A percentile compares a stretch with the other conserved stretches of the same genome.
These are phyloP conservation scores for Drosophila recens DNA, from an alignment of 2,888 invertebrate genomes.

Conservation along the genomic window DNA sequence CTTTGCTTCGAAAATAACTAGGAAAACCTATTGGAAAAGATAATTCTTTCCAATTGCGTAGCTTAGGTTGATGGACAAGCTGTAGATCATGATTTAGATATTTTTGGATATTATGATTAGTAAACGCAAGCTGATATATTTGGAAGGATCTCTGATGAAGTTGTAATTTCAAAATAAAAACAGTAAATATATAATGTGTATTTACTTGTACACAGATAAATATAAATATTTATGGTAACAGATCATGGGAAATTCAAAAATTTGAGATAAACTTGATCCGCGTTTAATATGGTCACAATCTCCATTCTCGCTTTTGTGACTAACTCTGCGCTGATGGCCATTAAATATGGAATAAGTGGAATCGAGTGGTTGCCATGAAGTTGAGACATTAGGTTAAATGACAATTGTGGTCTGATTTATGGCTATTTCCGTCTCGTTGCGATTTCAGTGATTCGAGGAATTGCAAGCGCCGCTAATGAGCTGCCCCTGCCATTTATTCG, in stretches of 20 bases:
- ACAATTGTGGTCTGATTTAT: constrained; percentile 81
- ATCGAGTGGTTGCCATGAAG: constrained; percentile 25
- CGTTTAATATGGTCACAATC: neutral
- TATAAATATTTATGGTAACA: neutral
- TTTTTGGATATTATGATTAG: too few species aligned
- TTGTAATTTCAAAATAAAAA: too few species aligned
- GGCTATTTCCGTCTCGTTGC: constrained; percentile 83
- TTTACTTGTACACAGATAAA: neutral
- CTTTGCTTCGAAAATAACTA: too few species aligned
- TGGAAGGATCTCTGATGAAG: too few species aligned
- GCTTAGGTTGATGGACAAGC: too few species aligned
- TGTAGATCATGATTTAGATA: too few species aligned
- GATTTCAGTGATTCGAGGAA: constrained; percentile 83
- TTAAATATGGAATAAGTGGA: constrained; percentile 18
- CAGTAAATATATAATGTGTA: neutral
- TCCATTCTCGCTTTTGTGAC: neutral
- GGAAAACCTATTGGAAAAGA: too few species aligned
- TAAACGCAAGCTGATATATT: too few species aligned
- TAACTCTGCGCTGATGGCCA: constrained; percentile 4
- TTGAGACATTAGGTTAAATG: constrained; percentile 72
- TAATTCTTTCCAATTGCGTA: too few species aligned
- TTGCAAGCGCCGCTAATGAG: constrained; percentile 83
- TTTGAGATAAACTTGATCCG: neutral
- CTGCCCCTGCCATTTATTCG: constrained; percentile 67
- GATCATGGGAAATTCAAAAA: neutral